A percentile compares a stretch with the other conserved stretches of the same genome.
These are phyloP conservation scores for Sterna hirundo DNA, from an alignment of 2,113 vertebrate genomes.

Conservation along the genomic window DNA sequence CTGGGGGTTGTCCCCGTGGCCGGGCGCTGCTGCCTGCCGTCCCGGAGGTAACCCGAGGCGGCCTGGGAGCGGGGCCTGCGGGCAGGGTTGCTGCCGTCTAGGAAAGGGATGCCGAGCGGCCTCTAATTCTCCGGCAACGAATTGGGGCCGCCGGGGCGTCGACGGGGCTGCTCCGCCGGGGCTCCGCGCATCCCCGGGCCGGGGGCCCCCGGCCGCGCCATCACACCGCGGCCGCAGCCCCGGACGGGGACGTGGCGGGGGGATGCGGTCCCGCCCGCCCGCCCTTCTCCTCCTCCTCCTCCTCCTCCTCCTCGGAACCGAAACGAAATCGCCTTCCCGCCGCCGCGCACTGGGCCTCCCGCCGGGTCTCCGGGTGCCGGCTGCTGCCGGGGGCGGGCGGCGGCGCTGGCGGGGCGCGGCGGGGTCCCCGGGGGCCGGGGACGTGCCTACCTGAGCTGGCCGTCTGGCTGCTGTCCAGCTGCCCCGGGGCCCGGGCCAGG, in stretches of 20 bases:
- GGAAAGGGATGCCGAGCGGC: neutral
- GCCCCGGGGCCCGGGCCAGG: slow-evolving; percentile 80
- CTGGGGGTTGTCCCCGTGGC: neutral
- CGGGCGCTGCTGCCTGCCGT: neutral
- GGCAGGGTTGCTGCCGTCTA: slow-evolving; percentile 4
- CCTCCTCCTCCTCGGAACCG: neutral
- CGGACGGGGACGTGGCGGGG: neutral
- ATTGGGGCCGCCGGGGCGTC: neutral
- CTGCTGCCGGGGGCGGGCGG: neutral
- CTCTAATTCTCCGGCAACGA: neutral
- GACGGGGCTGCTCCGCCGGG: neutral
- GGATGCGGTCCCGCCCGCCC: neutral
- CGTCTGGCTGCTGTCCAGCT: slow-evolving; percentile 87
- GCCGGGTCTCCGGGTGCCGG: neutral
- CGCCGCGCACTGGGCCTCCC: neutral
- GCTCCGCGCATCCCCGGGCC: neutral
- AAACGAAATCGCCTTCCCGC: slow-evolving; percentile 3
- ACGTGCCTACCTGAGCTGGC: slow-evolving; percentile 90
- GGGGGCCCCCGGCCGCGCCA: neutral
- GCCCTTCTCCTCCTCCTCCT: no score
- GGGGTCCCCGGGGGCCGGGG: neutral
- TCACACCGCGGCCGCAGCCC: neutral
- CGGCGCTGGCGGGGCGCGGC: neutral
- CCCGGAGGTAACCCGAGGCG: neutral
- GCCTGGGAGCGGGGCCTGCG: neutral